Evolutionary conservation across 1,140 invertebrate genomes (phyloP).

Genomic region (Gerris buenoi): DNA sequence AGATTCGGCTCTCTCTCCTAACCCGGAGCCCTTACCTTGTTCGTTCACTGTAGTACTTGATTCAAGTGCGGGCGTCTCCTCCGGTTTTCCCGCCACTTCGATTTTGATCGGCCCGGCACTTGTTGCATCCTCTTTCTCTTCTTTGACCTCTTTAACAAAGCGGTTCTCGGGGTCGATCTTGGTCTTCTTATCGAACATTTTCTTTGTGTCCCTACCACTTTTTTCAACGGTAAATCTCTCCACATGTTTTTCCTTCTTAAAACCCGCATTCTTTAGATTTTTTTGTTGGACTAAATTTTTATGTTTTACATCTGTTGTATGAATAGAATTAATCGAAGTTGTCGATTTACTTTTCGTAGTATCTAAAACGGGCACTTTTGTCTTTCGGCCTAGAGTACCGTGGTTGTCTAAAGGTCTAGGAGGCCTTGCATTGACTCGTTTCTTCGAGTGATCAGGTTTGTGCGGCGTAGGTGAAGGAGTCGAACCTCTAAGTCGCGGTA

Average conservation of each 20-base stretch:
- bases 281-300: not conserved
- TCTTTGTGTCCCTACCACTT: not conserved
- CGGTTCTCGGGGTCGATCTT: not conserved
- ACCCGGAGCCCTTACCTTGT: not conserved
- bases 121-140: not conserved
- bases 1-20: not conserved
- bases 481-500: not conserved
- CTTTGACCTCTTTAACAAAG: not conserved
- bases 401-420: not conserved
- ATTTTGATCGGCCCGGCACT: not conserved
- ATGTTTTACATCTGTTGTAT: not conserved
- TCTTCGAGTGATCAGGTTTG: not conserved
- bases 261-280: not conserved
- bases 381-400: not conserved
- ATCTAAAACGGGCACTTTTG: not conserved
- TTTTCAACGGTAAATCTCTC: not conserved
- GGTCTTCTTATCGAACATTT: not conserved
- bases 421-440: not conserved
- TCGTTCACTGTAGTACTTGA: not conserved
- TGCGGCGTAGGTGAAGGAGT: not conserved
- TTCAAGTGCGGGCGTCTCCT: not conserved
- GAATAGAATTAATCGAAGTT: not conserved
- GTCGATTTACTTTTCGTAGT: not conserved
- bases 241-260: not conserved
- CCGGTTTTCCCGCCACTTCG: not conserved